Evolutionary conservation across 2,888 invertebrate genomes (phyloP).

Genomic region (Microctonus brassicae): DNA sequence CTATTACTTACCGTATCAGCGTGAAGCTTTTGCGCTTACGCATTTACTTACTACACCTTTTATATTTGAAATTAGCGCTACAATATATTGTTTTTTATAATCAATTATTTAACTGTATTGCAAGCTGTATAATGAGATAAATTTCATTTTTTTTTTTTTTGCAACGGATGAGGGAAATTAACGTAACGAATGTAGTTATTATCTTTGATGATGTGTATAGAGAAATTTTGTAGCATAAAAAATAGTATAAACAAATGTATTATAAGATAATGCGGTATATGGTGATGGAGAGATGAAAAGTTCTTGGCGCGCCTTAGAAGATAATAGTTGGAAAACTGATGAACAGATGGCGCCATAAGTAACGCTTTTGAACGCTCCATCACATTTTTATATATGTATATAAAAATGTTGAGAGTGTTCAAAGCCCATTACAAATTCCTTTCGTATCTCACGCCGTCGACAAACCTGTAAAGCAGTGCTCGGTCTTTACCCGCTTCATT

Average conservation of each 20-base stretch:
- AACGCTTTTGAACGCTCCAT: conserved; percentile 5
- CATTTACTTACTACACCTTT: background rate
- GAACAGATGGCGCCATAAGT: conserved; percentile 56
- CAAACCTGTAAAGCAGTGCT: conserved; percentile 24
- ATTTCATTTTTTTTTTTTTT: background rate
- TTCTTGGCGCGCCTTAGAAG: background rate
- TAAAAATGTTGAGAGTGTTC: background rate
- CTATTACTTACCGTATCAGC: conserved; percentile 25
- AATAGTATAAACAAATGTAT: background rate
- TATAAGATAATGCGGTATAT: background rate
- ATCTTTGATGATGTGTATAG: background rate
- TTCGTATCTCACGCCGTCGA: conserved; percentile 27
- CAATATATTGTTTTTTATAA: background rate
- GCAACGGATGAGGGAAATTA: background rate
- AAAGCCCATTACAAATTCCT: conserved; percentile 26
- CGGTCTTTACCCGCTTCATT: conserved; percentile 2
- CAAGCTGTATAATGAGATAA: background rate
- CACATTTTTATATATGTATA: background rate
- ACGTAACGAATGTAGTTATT: background rate
- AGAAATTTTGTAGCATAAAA: background rate
- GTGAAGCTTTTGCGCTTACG: background rate
- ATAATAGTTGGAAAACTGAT: conserved; percentile 43
- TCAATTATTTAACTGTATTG: background rate
- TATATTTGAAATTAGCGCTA: background rate
- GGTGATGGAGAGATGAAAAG: background rate